Base-by-base conservation (phyloP, 2,797 vertebrate genomes). In the Dipus sagitta region DNA sequence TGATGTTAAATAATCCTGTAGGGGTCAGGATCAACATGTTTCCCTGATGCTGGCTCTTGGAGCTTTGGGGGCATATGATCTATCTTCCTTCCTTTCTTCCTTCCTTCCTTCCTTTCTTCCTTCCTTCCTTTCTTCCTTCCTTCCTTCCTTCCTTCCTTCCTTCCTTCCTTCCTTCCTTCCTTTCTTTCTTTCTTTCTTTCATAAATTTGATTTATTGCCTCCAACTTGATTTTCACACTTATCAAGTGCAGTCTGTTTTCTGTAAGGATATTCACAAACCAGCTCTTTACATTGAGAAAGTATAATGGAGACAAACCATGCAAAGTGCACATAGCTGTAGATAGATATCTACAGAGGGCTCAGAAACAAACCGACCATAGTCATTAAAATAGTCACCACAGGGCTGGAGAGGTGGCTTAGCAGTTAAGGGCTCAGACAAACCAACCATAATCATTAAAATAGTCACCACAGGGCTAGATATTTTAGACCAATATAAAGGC, bases 141-240 rank as follows among this genome's bases (percentile, higher is more conserved):
- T 58, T 58, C 15, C 9, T 58, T 58, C 15, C 12, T 58, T 58
- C 13, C 10, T 54, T 54, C 13, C 10, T 54, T 54, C n/a, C n/a
- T n/a, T n/a, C n/a, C n/a, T n/a, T n/a, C n/a, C n/a, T n/a, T 52
- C 6, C 12, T 52, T 52, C 6, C 12, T 52, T 52, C 6, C 12
- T 54, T 54, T 54, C 7, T 54, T 54, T 54, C 10, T 54, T 54
- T 54, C 10, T 54, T 54, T 54, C 10, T 54, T 58, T 3, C 88
- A 47, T 72, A 77, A 81, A 68, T 88, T 94, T 60, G 65, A 68
- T 79, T 54, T 75, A 86, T 86, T 88, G 32, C 85, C 32, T 86
- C 67, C 38, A 80, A 32, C 79, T 68, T 62, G 26, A 14, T 90
- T 80, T 94, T 89, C 52, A 65, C 23, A 68, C 18, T 87, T 93